Conservation (phyloP, 2,113 vertebrate species). For the Antechinus stuartii region DNA sequence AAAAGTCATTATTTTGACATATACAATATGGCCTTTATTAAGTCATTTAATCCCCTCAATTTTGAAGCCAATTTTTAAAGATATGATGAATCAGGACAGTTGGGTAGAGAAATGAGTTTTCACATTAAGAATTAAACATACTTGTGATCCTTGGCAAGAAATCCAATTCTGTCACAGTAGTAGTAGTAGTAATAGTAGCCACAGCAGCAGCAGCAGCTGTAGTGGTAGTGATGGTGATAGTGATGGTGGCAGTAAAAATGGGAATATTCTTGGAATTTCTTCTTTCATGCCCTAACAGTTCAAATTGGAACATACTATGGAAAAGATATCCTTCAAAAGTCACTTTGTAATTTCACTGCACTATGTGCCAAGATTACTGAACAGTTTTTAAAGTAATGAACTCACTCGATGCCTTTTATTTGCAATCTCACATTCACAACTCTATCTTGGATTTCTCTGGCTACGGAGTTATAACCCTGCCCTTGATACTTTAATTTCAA, state of each 20-base stretch:
- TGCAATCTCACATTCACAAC: conserved; percentile 23
- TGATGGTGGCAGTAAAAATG: background rate
- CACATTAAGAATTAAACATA: background rate
- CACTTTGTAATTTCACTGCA: background rate
- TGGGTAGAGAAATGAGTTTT: background rate
- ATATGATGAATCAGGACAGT: background rate
- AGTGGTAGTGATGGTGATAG: no score
- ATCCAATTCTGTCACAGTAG: background rate
- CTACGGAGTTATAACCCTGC: background rate
- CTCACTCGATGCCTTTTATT: conserved; percentile 2
- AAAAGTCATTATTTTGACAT: background rate
- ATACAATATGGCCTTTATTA: background rate
- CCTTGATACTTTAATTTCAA: conserved; percentile 44
- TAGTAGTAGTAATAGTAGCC: background rate
- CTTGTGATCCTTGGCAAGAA: background rate
- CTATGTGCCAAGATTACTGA: background rate
- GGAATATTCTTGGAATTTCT: background rate
- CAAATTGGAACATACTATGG: background rate
- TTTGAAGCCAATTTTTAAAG: background rate
- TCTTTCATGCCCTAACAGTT: background rate
- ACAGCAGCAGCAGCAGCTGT: no score
- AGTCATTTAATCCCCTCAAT: background rate
- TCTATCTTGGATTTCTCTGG: conserved; percentile 14
- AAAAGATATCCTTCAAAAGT: conserved; percentile 7
- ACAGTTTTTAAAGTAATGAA: background rate